Percentiles rank a stretch among this genome's conserved stretches.
phyloP scores from a whole-genome alignment of 2,113 vertebrate species.

The Australoheros scitulus region DNA sequence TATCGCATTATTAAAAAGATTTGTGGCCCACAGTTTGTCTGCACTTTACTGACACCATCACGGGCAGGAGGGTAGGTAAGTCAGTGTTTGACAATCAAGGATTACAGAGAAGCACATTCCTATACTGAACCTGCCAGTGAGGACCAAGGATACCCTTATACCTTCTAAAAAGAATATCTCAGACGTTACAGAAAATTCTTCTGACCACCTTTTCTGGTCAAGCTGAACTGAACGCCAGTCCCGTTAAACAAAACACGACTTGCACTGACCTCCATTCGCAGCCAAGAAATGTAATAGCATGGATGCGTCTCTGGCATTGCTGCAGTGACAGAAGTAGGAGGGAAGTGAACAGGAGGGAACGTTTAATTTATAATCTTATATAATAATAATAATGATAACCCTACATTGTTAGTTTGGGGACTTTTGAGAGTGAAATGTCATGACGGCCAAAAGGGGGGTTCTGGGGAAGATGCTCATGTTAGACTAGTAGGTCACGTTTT shows the following conservation, averaged over 20 bases:
- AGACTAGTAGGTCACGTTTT: slow-evolving; percentile 36
- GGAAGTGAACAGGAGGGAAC: slow-evolving; percentile 14
- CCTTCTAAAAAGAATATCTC: slow-evolving; percentile 21
- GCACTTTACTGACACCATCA: slow-evolving; percentile 62
- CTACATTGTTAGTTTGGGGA: slow-evolving; percentile 43
- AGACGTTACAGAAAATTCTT: background rate
- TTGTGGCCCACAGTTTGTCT: slow-evolving; percentile 42
- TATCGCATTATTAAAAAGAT: slow-evolving; percentile 14
- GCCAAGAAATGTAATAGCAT: slow-evolving; percentile 38
- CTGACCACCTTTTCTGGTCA: slow-evolving; percentile 34
- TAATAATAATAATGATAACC: slow-evolving; percentile 28
- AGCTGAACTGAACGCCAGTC: background rate
- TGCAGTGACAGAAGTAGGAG: slow-evolving; percentile 19
- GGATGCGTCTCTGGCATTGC: slow-evolving; percentile 14
- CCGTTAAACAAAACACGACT: slow-evolving; percentile 43
- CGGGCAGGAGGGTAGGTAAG: slow-evolving; percentile 21
- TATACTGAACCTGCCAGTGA: slow-evolving; percentile 56
- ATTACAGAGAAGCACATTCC: slow-evolving; percentile 72
- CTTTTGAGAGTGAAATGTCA: slow-evolving; percentile 37
- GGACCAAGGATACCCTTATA: slow-evolving; percentile 37
- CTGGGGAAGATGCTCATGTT: slow-evolving; percentile 12
- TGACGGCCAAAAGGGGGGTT: slow-evolving; percentile 12
- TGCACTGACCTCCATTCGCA: slow-evolving; percentile 47
- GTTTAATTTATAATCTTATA: slow-evolving; percentile 35
- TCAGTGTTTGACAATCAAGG: slow-evolving; percentile 77